Evolutionary conservation across 2,113 vertebrate genomes (phyloP), one percentile per base, ranked within the genome.

Genomic region (Cyrtonyx montezumae): DNA sequence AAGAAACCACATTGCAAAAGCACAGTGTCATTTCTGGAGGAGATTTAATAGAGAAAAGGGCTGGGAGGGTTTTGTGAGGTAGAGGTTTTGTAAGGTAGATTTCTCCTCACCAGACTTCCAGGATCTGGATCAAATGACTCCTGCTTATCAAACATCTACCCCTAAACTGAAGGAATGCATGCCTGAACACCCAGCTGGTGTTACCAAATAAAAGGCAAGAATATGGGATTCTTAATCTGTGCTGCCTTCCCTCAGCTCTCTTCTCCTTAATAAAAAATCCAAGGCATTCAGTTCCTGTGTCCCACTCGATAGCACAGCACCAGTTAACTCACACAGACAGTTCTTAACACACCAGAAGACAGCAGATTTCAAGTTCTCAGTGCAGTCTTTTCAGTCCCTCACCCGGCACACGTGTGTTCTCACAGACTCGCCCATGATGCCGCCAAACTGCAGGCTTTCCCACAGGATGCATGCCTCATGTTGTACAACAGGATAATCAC

Each of bases 381-480:
- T 77, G 13, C 61, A 82, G 68, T 87, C 49, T 45, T 85, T 89
- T 75, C 66, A 62, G 63, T 83, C 68, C 61, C 46, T 91, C 84
- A 40, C 21, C 49, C n/a, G 42, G 28, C 42, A 30, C 84, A 71
- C 73, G 59, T 79, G 45, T 84, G 93, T 93, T 91, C 88, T 93
- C 88, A 91, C 26, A 89, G 84, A 83, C 40, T 53, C 56, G 59
- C 83, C 79, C 75, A 77, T 12, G 61, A 83, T 76, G 89, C 65
- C 63, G 84, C 70, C 46, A 26, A 76, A 90, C 70, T 92, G 87
- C 51, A 88, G 88, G 80, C 69, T 96, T 96, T 96, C 96, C 94
- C 95, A 94, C 91, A 96, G 92, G 91, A 96, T 79, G 76, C 65
- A 67, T 92, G 93, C 65, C 79, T 96, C 81, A 92, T 92, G 94